A percentile compares a stretch with the other conserved stretches of the same genome.
phyloP scores from a whole-genome alignment of 2,888 invertebrate genomes.

The Diplazon laetatorius region DNA sequence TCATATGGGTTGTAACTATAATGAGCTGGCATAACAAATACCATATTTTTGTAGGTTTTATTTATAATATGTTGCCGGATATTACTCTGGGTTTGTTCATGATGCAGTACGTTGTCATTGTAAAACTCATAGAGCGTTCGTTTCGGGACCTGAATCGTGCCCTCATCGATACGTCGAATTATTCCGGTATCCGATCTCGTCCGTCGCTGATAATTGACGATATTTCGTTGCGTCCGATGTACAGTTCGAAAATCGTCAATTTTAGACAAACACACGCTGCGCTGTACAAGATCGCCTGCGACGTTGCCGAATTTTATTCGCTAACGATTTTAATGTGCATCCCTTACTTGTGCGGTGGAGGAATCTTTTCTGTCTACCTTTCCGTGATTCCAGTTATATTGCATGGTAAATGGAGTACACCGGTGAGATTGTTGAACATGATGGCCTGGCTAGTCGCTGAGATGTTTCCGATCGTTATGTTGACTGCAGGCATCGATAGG shows the following conservation, averaged over 20 bases:
- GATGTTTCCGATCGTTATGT: slow-evolving; percentile 30
- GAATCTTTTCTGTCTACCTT: slow-evolving; percentile 36
- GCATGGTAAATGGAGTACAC: background rate
- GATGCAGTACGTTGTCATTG: too few relatives aligned
- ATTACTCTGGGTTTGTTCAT: background rate
- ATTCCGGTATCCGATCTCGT: background rate
- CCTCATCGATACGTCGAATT: background rate
- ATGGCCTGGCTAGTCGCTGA: slow-evolving; percentile 14
- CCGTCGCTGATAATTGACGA: background rate
- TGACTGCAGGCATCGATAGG: slow-evolving; percentile 20
- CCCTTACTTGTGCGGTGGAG: background rate
- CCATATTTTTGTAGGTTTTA: too few relatives aligned
- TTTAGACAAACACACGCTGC: slow-evolving; percentile 26
- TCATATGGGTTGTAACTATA: slow-evolving; percentile 1
- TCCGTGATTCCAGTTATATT: slow-evolving; percentile 25
- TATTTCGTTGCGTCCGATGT: background rate
- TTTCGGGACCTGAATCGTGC: background rate
- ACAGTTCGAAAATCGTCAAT: slow-evolving; percentile 18
- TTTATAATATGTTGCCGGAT: background rate
- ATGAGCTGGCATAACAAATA: too few relatives aligned
- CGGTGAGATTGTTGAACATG: background rate
- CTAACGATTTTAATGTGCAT: slow-evolving; percentile 35
- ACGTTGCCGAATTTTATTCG: slow-evolving; percentile 51
- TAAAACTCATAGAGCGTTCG: background rate
- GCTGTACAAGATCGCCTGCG: slow-evolving; percentile 31